Conservation (phyloP, 2,888 invertebrate species). For the Notodonta ziczac region DNA sequence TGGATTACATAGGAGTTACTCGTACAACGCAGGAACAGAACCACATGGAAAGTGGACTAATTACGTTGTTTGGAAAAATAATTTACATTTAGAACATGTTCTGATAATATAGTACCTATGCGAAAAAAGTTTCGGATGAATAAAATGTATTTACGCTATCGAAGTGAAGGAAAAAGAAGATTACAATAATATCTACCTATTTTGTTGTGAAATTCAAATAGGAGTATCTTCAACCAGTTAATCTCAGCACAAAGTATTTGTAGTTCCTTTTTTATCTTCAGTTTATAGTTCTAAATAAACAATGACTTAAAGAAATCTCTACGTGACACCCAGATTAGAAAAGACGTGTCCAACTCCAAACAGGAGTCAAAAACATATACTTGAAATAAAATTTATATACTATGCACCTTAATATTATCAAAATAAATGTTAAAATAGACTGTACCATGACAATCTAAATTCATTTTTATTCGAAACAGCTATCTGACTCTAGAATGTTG, state of each 20-base stretch:
- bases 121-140: too few species aligned
- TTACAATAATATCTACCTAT: too few species aligned
- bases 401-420: background rate
- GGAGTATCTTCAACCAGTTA: too few species aligned
- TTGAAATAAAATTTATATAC: slow-evolving; percentile 11
- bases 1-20: too few species aligned
- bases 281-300: background rate
- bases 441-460: slow-evolving; percentile 1
- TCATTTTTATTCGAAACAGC: slow-evolving; percentile 6
- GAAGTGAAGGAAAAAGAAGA: too few species aligned
- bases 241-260: background rate
- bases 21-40: too few species aligned
- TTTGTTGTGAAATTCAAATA: too few species aligned
- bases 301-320: background rate
- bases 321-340: background rate
- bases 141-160: too few species aligned
- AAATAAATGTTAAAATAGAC: slow-evolving; percentile 2
- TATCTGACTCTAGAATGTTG: slow-evolving; percentile 20
- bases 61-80: too few species aligned
- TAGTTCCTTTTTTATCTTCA: background rate
- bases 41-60: too few species aligned
- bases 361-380: background rate
- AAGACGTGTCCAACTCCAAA: background rate
- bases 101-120: background rate
- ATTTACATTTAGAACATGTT: too few species aligned